Conservation (phyloP, 2,888 invertebrate genomes). For the Quadroppia sp. region DNA sequence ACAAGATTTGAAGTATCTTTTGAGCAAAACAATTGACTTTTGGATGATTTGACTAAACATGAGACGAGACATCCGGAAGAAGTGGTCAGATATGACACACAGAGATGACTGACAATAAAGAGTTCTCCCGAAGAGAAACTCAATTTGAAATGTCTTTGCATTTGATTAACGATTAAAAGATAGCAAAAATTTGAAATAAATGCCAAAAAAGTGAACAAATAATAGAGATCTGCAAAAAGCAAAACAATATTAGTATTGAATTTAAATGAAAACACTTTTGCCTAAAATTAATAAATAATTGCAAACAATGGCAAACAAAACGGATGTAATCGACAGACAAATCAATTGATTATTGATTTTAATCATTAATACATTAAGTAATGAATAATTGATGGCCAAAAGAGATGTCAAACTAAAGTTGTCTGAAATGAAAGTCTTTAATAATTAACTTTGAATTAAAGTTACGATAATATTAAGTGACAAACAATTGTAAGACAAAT, state of each 20-base stretch:
- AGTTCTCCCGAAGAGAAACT: constrained; percentile 27
- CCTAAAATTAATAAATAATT: constrained; percentile 7
- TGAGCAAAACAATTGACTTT: constrained; percentile 10
- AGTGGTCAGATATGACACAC: constrained; percentile 26
- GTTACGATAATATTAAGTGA: not conserved
- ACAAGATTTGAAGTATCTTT: constrained; percentile 2
- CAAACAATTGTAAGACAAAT: not conserved
- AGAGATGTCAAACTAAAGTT: not conserved
- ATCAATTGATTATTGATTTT: not conserved
- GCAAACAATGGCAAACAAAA: not conserved
- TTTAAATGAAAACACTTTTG: not conserved
- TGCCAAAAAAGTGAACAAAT: not conserved
- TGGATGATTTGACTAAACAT: not conserved
- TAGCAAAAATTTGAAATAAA: not conserved
- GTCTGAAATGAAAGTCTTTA: not conserved
- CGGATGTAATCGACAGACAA: not conserved
- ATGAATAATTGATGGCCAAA: not conserved
- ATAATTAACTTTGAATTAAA: not conserved
- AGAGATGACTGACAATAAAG: not conserved
- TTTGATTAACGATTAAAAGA: not conserved
- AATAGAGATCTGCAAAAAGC: not conserved
- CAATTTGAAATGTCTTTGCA: not conserved
- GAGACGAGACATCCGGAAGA: not conserved
- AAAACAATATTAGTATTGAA: not conserved
- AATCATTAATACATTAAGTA: not conserved